These are phyloP conservation scores for roundworm (Caenorhabditis elegans) DNA, from an alignment of 1,140 invertebrate genomes.

Conservation along the genomic window WBcel235 BX284604.4:12776501-12777000, in stretches of 20 bases:
- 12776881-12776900: not conserved
- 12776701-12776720: slow-evolving; percentile 80
- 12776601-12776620: slow-evolving; percentile 97
- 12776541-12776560: slow-evolving; percentile 83
- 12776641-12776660: slow-evolving; percentile 95
- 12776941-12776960: too few species aligned
- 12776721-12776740: slow-evolving; percentile 68
- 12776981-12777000: too few species aligned
- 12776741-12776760: slow-evolving; percentile 96
- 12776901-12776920: not conserved
- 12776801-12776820: slow-evolving; percentile 98
- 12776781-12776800: slow-evolving; percentile 96
- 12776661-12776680: slow-evolving; percentile 89
- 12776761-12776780: slow-evolving; percentile 98
- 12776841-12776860: slow-evolving; percentile 47
- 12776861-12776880: not conserved
- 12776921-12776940: too few species aligned
- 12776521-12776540: slow-evolving; percentile 95
- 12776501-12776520: slow-evolving; percentile 86
- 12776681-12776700: slow-evolving; percentile 94
- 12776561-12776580: slow-evolving; percentile 71
- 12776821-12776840: slow-evolving; percentile 71
- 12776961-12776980: too few species aligned
- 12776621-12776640: slow-evolving; percentile 94
- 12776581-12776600: slow-evolving; percentile 97